phyloP scores from a whole-genome alignment of 2,888 invertebrate genomes.

The Trimorus sp. region DNA sequence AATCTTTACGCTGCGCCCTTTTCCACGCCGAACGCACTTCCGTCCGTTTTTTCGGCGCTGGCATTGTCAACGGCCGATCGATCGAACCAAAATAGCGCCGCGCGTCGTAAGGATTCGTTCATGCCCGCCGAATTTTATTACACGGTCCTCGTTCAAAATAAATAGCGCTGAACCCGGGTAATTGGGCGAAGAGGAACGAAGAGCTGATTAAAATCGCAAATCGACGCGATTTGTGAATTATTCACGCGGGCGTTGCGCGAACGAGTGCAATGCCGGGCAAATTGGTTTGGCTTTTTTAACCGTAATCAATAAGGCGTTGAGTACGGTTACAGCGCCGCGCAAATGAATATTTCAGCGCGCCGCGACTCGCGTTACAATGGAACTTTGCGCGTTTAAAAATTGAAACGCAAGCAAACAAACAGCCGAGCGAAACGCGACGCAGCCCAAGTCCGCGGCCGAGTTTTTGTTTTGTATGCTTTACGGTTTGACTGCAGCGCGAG shows the following conservation, averaged over 20 bases:
- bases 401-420: background rate
- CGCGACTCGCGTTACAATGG: too few species aligned
- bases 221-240: conserved; percentile 3
- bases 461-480: conserved; percentile 1
- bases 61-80: background rate
- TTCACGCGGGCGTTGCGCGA: background rate
- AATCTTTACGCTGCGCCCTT: too few species aligned
- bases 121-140: conserved; percentile 17
- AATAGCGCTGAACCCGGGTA: conserved; percentile 1
- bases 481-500: conserved; percentile 3
- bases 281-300: background rate
- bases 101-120: conserved; percentile 1
- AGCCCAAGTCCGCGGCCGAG: too few species aligned
- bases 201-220: conserved; percentile 3
- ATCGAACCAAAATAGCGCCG: conserved; percentile 29
- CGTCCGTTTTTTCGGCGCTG: too few species aligned
- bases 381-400: background rate
- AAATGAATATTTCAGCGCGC: too few species aligned
- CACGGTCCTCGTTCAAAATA: conserved; percentile 4
- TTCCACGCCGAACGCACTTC: too few species aligned
- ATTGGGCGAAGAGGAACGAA: conserved; percentile 17
- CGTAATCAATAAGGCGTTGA: background rate
- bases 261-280: background rate
- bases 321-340: too few species aligned
- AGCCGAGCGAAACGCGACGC: too few species aligned